Evolutionary conservation across 2,797 vertebrate species (phyloP), one percentile per base, ranked within the genome.

Genomic region (Parauchenoglanis punctatus): DNA sequence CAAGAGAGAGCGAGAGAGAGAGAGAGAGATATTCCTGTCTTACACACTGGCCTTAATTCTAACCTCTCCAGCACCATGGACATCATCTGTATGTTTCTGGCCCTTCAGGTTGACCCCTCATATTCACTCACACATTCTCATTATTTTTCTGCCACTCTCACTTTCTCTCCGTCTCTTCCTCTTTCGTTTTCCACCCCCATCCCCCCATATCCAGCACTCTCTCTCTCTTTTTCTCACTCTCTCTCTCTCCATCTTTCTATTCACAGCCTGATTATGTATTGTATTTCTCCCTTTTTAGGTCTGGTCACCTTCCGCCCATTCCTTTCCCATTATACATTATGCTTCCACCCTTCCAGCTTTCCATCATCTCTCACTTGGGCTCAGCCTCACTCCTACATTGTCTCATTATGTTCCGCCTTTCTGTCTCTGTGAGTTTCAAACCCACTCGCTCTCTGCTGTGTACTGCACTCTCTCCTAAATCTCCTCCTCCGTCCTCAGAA

Each of bases 321-420:
- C 89, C 86, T 72, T 87, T 78, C 88, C 88, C 90, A 88, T 89
- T 92, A 86, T 93, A 91, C 86, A 56, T 93, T 85, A 81, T 87
- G 89, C 89, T 88, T 89, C 88, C 91, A 88, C 90, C 89, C 89
- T 91, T 87, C 93, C 89, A 87, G 91, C 91, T 63, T 31, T 83
- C 91, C 91, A 87, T 91, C 49, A 89, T 91, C 81, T 0, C 81
- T 87, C 90, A 76, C 88, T 86, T 87, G 40, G 17, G 28, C 70
- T 67, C 78, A 3, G 59, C 52, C 54, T 58, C 81, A 65, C 59
- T 17, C 80, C 90, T 77, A 63, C 78, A 72, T 80, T 56, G 61
- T 58, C 86, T 85, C 61, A 63, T 83, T 73, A 84, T 40, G 61
- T 72, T 77, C 82, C 65, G 81, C 76, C 58, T 88, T 88, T 85